A percentile compares a stretch with the other conserved stretches of the same genome.
Evolutionary conservation across 2,888 invertebrate genomes (phyloP).

Genomic region (Meiosimyza platycephala): DNA sequence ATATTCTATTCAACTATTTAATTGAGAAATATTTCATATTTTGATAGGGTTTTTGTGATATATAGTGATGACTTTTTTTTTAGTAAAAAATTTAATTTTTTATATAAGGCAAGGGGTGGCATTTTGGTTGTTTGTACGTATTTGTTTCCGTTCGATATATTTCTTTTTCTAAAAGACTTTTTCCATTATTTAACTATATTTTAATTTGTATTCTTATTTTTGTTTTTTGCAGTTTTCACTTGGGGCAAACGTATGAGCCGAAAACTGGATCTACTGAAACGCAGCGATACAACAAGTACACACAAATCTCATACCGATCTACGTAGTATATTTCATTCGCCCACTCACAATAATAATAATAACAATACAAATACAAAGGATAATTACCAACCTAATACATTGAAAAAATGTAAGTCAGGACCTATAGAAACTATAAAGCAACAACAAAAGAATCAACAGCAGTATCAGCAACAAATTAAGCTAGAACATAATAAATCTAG

Average conservation of each 20-base stretch:
- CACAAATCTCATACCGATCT: slow-evolving; percentile 70
- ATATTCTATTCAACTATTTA: too few relatives aligned
- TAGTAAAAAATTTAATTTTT: too few relatives aligned
- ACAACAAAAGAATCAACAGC: slow-evolving; percentile 56
- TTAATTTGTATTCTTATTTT: not conserved
- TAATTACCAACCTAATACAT: slow-evolving; percentile 54
- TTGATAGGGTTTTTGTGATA: too few relatives aligned
- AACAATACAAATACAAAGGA: slow-evolving; percentile 40
- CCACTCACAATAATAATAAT: slow-evolving; percentile 47
- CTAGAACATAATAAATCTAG: slow-evolving; percentile 41
- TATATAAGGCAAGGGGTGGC: too few relatives aligned
- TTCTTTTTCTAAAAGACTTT: not conserved
- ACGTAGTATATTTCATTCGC: slow-evolving; percentile 67
- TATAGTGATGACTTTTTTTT: too few relatives aligned
- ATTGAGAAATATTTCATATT: too few relatives aligned
- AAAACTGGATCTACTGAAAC: slow-evolving; percentile 79
- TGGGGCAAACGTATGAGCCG: slow-evolving; percentile 85
- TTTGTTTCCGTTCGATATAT: not conserved
- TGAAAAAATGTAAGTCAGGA: slow-evolving; percentile 71
- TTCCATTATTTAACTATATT: not conserved
- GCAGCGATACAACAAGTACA: slow-evolving; percentile 68
- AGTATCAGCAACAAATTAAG: slow-evolving; percentile 30
- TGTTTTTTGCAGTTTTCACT: slow-evolving; percentile 72
- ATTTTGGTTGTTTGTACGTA: too few relatives aligned
- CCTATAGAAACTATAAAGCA: slow-evolving; percentile 70